Evolutionary conservation across 2,888 invertebrate species (phyloP), one percentile per base, ranked within the genome.

Genomic region (Adineta ricciae): DNA sequence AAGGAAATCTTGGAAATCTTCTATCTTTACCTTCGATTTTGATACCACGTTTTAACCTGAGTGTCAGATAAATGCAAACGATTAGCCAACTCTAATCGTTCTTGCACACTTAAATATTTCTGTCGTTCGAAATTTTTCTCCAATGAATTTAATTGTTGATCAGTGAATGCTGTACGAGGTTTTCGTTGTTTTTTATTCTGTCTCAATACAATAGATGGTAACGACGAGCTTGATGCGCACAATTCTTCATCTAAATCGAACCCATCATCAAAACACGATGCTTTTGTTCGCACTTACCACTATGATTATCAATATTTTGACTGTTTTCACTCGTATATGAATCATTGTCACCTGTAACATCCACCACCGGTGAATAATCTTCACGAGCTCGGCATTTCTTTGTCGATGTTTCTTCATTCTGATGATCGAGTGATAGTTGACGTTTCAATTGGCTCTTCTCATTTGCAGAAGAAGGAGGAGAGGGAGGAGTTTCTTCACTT

Each of bases 31-130:
- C 84, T 72, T 92, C 98, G 93, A 91, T 98, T 98, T 91, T 98
- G 97, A 91, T 98, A 98, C 97, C 99, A 99, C 88, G 99, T 99
- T 92, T 99, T 99, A 90, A 99, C 98, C 93, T 99, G 99, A 84
- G 98, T 99, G 91, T 99, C 98, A 78, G 96, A 96, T 86, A 99
- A 93, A 88, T 96, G 95, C 88, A 99, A 90, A 92, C 92, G 96
- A 83, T 96, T 95, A 0, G 99, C 98, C 88, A 99, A 93, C 91
- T 99, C 98, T 95, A 98, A 96, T 87, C 98, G 88, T 91, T 99
- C 97, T 90, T 97, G 98, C 1, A 90, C 90, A 86, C 89, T 89
- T 73, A 90, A 88, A 87, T 90, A 97, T 91, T 97, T 97, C 91
- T 97, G 97, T 87, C 96, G 92, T 91, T 97, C 97, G 91, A 98